Conservation (phyloP, 2,113 vertebrate genomes). For the Erinaceus europaeus region DNA sequence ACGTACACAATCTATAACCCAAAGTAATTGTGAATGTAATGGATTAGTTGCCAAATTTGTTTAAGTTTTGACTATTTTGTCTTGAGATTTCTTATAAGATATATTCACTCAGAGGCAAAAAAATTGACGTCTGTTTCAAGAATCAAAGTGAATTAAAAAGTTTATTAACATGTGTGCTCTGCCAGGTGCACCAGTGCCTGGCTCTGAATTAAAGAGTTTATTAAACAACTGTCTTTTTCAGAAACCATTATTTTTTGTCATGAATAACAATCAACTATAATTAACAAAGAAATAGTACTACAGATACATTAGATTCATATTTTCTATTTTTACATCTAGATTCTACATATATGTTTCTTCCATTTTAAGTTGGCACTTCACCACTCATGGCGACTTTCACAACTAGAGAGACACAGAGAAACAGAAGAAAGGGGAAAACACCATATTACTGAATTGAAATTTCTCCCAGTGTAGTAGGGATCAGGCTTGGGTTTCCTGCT, state of each 20-base stretch:
- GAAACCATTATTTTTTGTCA: conserved; percentile 5
- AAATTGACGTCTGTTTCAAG: not conserved
- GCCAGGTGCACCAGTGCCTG: too few relatives aligned
- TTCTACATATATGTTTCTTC: not conserved
- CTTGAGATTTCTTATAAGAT: conserved; percentile 4
- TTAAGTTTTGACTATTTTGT: conserved; percentile 46
- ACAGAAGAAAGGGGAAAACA: too few relatives aligned
- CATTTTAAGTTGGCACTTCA: too few relatives aligned
- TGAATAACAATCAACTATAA: not conserved
- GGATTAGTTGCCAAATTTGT: conserved; percentile 33
- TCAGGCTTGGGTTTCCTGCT: too few relatives aligned
- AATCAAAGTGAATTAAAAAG: conserved; percentile 18
- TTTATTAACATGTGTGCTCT: too few relatives aligned
- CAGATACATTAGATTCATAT: not conserved
- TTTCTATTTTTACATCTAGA: not conserved
- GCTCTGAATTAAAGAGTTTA: conserved; percentile 26
- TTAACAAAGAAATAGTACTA: not conserved
- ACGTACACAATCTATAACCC: not conserved
- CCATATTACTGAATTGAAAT: too few relatives aligned
- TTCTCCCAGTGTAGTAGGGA: too few relatives aligned
- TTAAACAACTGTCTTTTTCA: not conserved
- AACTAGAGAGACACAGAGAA: too few relatives aligned
- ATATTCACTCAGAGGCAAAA: not conserved
- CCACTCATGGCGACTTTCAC: too few relatives aligned
- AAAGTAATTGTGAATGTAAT: not conserved